Base-by-base conservation (phyloP, 1,140 invertebrate species). In the Wiebesia pumilae region DNA sequence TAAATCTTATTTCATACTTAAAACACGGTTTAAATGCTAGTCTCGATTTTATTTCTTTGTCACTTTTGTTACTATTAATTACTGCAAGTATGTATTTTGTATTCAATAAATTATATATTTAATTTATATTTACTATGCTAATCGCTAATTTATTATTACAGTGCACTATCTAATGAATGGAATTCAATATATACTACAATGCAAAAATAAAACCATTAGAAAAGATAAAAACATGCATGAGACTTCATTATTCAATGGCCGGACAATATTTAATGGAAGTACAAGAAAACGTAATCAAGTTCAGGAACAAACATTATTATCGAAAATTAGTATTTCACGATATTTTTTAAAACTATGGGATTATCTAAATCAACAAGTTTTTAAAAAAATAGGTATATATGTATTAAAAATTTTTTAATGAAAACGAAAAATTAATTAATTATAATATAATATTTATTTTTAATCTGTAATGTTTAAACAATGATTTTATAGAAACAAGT, bases 31-130 rank as follows among this genome's bases (percentile, higher is more conserved):
- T 90, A 71, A 89, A 90, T 21, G 90, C 91, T 35, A 90, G 88
- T 88, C 85, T 94, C 30, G 92, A 93, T 88, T 94, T 94, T 75
- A 88, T 90, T 58, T 92, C 92, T 27, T 89, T 94, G 4, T 92
- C 92, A 6, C 84, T 89, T 0, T 86, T 94, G 47, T 91, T 94
- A 90, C 86, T 92, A 30, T 88, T 93, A 54, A 93, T 94, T 38
- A 94, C 92, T 7, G 88, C 85, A 80, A 90, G 93, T 94, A 88
- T 90, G 92, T 89, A 89, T 81, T 51, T 54, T 30, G 51, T 35
- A 47, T 83, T 79, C 83, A 80, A 47, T 88, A 77, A 73, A 87
- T 86, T 16, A 73, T 54, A 21, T 16, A 54, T 54, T 2, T 54
- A 54, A 33, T 78, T 30, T 82, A 78, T 83, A n/a, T 38, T 67